Conservation (phyloP, 1,140 invertebrate species). For the Philopotamus ludificatus region DNA sequence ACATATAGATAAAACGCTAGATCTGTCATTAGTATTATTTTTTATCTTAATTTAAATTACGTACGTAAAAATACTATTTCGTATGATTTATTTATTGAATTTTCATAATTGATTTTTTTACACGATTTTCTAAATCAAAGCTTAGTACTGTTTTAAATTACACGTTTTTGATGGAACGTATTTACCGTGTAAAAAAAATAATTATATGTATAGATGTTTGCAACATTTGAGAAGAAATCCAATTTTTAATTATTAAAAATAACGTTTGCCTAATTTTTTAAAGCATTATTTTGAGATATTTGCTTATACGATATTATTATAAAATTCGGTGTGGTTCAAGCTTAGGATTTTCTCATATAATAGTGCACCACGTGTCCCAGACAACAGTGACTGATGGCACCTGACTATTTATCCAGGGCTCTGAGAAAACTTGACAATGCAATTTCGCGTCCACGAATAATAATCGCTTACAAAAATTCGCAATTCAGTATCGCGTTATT, state of each 20-base stretch:
- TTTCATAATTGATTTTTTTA: not conserved
- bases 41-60: too few relatives aligned
- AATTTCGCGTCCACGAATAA: not conserved
- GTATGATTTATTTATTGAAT: not conserved
- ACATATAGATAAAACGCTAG: too few relatives aligned
- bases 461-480: not conserved
- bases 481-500: not conserved
- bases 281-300: not conserved
- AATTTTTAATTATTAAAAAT: not conserved
- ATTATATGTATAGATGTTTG: not conserved
- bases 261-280: not conserved
- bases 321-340: not conserved
- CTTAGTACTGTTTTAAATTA: not conserved
- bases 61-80: not conserved
- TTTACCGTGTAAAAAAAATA: not conserved
- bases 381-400: conserved; percentile 7
- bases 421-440: conserved; percentile 4
- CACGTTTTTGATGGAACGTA: not conserved
- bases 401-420: conserved; percentile 12
- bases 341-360: conserved; percentile 1
- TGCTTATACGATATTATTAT: not conserved
- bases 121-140: not conserved
- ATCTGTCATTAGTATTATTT: too few relatives aligned
- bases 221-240: not conserved
- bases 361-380: conserved; percentile 5